Conservation (phyloP, 1,140 invertebrate species). For the Achroia grisella region DNA sequence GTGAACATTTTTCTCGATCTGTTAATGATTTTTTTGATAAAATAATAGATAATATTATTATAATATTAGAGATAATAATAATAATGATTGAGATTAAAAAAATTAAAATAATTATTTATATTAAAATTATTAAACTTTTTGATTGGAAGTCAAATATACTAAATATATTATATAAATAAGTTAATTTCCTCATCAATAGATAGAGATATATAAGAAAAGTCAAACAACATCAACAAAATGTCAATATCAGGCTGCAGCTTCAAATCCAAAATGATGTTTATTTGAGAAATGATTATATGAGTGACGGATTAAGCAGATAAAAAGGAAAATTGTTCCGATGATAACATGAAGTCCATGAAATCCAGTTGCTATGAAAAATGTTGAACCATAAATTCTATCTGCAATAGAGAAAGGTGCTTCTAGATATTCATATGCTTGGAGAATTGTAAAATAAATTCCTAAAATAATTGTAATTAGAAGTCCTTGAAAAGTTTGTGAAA, state of each 20-base stretch:
- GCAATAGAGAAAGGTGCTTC: constrained; percentile 22
- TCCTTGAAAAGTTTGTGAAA: constrained; percentile 49
- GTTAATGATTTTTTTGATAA: constrained; percentile 73
- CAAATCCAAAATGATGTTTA: constrained; percentile 80
- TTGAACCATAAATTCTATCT: constrained; percentile 78
- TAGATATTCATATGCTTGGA: constrained; percentile 66
- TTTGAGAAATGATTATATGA: constrained; percentile 74
- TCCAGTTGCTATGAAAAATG: constrained; percentile 82
- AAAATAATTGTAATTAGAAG: constrained; percentile 74
- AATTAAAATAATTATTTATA: constrained; percentile 68
- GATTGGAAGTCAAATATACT: constrained; percentile 81
- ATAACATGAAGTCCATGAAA: constrained; percentile 84
- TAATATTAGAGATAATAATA: constrained; percentile 50
- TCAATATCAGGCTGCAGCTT: constrained; percentile 82
- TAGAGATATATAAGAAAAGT: constrained; percentile 80
- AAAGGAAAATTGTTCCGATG: constrained; percentile 79
- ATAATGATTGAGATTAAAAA: constrained; percentile 51
- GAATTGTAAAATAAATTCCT: constrained; percentile 73
- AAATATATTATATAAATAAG: constrained; percentile 79
- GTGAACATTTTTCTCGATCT: constrained; percentile 75
- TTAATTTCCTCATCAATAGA: constrained; percentile 79
- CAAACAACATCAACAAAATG: constrained; percentile 84
- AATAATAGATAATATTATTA: constrained; percentile 67
- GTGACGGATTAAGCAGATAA: constrained; percentile 73
- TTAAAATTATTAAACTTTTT: constrained; percentile 69